Conservation (phyloP, 1,140 invertebrate genomes). For the Ephestia elutella region DNA sequence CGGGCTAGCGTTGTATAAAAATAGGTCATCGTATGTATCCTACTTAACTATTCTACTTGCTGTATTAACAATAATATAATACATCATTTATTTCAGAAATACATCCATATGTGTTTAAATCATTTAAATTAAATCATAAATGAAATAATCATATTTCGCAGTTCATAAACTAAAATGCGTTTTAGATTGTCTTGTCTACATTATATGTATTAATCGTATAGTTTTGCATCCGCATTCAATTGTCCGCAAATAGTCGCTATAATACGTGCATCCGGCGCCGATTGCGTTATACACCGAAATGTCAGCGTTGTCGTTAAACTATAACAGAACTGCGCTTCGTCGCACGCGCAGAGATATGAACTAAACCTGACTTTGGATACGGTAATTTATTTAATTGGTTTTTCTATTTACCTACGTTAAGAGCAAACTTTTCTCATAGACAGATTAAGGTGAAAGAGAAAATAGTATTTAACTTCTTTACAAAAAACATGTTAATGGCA, state of each 20-base stretch:
- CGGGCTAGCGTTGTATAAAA: too few relatives aligned
- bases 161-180: not conserved
- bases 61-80: too few relatives aligned
- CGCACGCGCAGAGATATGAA: not conserved
- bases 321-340: conserved; percentile 26
- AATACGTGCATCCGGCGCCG: conserved; percentile 28
- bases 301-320: conserved; percentile 50
- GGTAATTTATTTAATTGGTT: conserved; percentile 22
- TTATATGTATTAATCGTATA: not conserved
- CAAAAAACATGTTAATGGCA: too few relatives aligned
- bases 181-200: not conserved
- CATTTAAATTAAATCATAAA: too few relatives aligned
- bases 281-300: conserved; percentile 33
- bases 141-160: too few relatives aligned
- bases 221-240: conserved; percentile 2
- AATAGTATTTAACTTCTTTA: too few relatives aligned
- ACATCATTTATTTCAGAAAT: too few relatives aligned
- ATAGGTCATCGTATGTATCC: too few relatives aligned
- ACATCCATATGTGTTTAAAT: too few relatives aligned
- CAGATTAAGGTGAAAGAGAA: too few relatives aligned
- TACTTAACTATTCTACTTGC: too few relatives aligned
- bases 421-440: too few relatives aligned
- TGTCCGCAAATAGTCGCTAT: conserved; percentile 1
- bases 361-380: conserved; percentile 22
- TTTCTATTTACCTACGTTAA: conserved; percentile 1